Percentiles rank a stretch among this genome's conserved stretches.
Evolutionary conservation across 2,888 invertebrate genomes (phyloP).

Genomic region (Agapostemon virescens): DNA sequence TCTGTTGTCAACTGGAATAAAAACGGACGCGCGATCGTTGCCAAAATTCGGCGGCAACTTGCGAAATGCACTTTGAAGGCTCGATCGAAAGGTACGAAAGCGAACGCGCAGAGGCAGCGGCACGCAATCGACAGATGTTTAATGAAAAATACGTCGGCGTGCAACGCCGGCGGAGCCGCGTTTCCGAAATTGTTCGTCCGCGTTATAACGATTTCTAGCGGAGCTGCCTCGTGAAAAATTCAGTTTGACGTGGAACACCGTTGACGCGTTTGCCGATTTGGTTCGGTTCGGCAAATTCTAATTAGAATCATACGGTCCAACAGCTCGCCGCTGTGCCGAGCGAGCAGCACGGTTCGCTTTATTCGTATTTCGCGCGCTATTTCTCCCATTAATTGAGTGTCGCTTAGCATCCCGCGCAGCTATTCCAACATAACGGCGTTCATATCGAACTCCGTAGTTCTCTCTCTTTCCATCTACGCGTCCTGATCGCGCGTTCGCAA

Average conservation of each 20-base stretch:
- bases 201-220: neutral
- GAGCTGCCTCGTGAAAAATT: slow-evolving; percentile 12
- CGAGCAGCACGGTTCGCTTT: slow-evolving; percentile 45
- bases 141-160: neutral
- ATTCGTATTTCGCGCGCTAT: slow-evolving; percentile 69
- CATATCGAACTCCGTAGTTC: slow-evolving; percentile 4
- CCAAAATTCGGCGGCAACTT: neutral
- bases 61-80: neutral
- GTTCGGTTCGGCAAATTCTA: slow-evolving; percentile 48
- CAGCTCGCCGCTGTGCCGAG: neutral
- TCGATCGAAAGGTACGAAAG: neutral
- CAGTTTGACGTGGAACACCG: neutral
- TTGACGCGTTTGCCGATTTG: slow-evolving; percentile 9
- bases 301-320: slow-evolving; percentile 46
- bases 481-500: neutral
- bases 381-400: slow-evolving; percentile 68
- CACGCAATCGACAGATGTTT: neutral
- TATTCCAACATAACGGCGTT: slow-evolving; percentile 11
- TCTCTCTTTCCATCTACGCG: neutral
- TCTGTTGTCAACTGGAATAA: neutral
- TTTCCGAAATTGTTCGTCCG: neutral
- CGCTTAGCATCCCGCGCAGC: slow-evolving; percentile 61
- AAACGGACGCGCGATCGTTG: neutral
- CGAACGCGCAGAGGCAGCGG: neutral
- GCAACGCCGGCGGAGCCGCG: neutral